Evolutionary conservation across 2,113 vertebrate genomes (phyloP).

Genomic region (Gavialis gangeticus): DNA sequence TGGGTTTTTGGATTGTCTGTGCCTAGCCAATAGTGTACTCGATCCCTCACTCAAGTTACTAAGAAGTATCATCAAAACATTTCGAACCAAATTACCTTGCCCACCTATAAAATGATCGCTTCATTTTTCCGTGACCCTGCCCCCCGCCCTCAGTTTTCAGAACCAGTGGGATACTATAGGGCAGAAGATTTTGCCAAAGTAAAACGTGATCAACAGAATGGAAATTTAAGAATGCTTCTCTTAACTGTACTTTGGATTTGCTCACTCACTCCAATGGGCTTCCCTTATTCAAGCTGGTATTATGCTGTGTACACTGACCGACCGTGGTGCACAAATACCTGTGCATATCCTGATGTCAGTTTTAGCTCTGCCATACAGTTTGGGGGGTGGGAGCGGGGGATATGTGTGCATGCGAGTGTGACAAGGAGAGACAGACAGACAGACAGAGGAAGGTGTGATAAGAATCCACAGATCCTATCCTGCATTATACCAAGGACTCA

Average conservation of each 20-base stretch:
- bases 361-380: not conserved
- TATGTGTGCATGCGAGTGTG: no score
- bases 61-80: not conserved
- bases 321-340: not conserved
- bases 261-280: not conserved
- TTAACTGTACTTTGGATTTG: not conserved
- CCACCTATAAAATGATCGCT: not conserved
- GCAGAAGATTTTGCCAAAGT: not conserved
- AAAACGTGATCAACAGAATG: not conserved
- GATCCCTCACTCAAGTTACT: rapidly evolving
- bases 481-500: not conserved
- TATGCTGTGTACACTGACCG: not conserved
- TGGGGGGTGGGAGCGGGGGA: not conserved
- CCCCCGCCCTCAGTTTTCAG: not conserved
- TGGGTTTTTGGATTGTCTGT: no score
- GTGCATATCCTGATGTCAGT: not conserved
- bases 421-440: no score
- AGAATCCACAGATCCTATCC: not conserved
- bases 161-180: not conserved
- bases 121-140: not conserved
- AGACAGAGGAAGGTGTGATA: no score
- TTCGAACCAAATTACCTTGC: not conserved
- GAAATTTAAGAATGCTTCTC: not conserved
- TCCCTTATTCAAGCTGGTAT: not conserved
- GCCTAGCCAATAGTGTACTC: not conserved